These are phyloP conservation scores for Xenentodon cancila DNA, from an alignment of 2,797 vertebrate genomes.

Conservation along the genomic window DNA sequence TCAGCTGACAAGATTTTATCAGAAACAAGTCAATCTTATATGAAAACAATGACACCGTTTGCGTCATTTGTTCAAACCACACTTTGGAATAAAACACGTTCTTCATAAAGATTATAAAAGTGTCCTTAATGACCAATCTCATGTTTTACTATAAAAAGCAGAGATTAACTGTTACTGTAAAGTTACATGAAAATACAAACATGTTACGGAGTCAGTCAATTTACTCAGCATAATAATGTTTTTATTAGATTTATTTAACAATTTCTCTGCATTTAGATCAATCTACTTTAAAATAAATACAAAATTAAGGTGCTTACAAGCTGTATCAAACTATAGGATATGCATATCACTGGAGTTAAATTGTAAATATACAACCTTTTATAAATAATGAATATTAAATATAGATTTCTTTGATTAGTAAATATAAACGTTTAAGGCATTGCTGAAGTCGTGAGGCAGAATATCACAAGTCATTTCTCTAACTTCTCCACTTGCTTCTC, in stretches of 20 bases:
- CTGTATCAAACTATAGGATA: constrained; percentile 48
- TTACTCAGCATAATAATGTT: not conserved
- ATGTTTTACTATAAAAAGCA: too few species aligned
- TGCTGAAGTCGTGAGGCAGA: constrained; percentile 23
- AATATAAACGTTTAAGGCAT: constrained; percentile 71
- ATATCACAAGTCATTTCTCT: constrained; percentile 46
- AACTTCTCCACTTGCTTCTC: constrained; percentile 68
- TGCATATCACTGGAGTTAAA: constrained; percentile 37
- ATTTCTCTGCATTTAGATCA: constrained; percentile 24
- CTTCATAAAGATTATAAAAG: too few species aligned
- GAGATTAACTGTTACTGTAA: too few species aligned
- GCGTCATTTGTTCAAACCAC: too few species aligned
- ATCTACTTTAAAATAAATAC: constrained; percentile 10
- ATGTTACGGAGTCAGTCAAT: too few species aligned
- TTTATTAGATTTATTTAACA: not conserved
- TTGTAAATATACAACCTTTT: constrained; percentile 52
- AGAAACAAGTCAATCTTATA: too few species aligned
- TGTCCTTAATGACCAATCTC: too few species aligned
- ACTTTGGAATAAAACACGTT: too few species aligned
- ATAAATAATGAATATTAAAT: constrained; percentile 69
- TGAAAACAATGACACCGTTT: too few species aligned
- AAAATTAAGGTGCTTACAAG: constrained; percentile 71
- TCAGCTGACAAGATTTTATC: too few species aligned
- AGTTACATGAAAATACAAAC: too few species aligned
- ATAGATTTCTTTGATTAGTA: constrained; percentile 51